Evolutionary conservation across 2,113 vertebrate species (phyloP), one percentile per base, ranked within the genome.

Genomic region (Ophiodon elongatus): DNA sequence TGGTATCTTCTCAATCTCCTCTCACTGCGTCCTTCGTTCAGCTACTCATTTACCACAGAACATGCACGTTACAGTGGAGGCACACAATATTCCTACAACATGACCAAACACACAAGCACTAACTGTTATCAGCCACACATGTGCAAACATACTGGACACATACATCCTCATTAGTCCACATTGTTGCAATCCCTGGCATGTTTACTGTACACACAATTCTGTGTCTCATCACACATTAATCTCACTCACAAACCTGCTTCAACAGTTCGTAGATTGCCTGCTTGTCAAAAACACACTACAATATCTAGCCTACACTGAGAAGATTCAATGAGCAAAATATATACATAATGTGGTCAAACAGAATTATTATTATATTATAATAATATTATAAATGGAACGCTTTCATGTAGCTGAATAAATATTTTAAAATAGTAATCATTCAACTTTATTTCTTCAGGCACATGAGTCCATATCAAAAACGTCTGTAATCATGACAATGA

Each of bases 121-220:
- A 68, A 81, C 76, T 68, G 76, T 73, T 88, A 85, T 85, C 88
- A 80, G 76, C 67, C 70, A 66, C 62, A 83, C 67, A 71, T 29
- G 67, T 47, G 68, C 67, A 90, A 88, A 90, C 89, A 88, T 47
- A 84, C 63, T 70, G 71, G 72, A 65, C 79, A 85, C 85, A 82
- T 78, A 73, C 66, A 92, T 88, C 80, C 82, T 85, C 84, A 89
- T 93, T 85, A 92, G 86, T 76, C 73, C 56, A 52, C 82, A 82
- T 80, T 91, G 88, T 88, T 88, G 35, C 72, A 70, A 70, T 79
- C 33, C 4, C 33, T 67, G 84, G 65, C 79, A 73, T 91, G 70
- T 92, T 90, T 87, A 87, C 77, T 69, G 50, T 33, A 69, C 67
- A 83, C 80, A 80, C 75, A 80, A 63, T 31, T 79, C 10, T 8